Evolutionary conservation across 92 coral and sea anemone species (phyloP).

Genomic region (Micromussa lordhowensis): DNA sequence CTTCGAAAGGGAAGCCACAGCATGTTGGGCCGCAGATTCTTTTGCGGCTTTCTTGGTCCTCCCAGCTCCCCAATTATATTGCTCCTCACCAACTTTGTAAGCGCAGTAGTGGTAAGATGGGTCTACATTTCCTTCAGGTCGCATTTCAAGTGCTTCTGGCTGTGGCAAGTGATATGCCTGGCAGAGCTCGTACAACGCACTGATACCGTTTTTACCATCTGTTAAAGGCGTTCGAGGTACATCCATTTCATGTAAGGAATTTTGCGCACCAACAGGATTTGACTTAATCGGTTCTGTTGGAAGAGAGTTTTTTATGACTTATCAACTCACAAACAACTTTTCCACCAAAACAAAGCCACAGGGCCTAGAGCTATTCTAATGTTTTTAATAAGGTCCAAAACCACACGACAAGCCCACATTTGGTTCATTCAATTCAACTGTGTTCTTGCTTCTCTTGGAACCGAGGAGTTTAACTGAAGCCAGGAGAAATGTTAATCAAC

Average conservation of each 20-base stretch:
- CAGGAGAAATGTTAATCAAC: too few relatives aligned
- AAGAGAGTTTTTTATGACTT: background rate
- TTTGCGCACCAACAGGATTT: background rate
- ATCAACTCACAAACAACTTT: background rate
- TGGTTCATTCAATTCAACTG: too few relatives aligned
- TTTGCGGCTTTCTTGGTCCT: slow-evolving; percentile 79
- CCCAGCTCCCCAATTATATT: slow-evolving; percentile 71
- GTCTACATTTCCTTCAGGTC: slow-evolving; percentile 56
- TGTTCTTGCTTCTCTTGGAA: too few relatives aligned
- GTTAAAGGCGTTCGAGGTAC: slow-evolving; percentile 13
- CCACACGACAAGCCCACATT: too few relatives aligned
- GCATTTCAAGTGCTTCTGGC: slow-evolving; percentile 66
- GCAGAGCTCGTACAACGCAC: slow-evolving; percentile 84
- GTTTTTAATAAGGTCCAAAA: too few relatives aligned
- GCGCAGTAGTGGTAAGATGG: slow-evolving; percentile 63
- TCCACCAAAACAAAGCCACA: background rate
- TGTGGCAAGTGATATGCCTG: slow-evolving; percentile 76
- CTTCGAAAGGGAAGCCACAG: slow-evolving; percentile 71
- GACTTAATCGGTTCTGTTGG: slow-evolving; percentile 14
- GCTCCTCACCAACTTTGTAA: slow-evolving; percentile 70
- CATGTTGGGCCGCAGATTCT: slow-evolving; percentile 70
- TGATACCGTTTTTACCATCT: slow-evolving; percentile 70
- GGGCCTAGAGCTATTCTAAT: background rate
- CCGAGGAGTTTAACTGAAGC: too few relatives aligned
- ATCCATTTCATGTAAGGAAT: background rate